A percentile compares a stretch with the other conserved stretches of the same genome.
These are phyloP conservation scores for Charadrius vociferus DNA, from an alignment of 2,113 vertebrate genomes.

Conservation along the genomic window DNA sequence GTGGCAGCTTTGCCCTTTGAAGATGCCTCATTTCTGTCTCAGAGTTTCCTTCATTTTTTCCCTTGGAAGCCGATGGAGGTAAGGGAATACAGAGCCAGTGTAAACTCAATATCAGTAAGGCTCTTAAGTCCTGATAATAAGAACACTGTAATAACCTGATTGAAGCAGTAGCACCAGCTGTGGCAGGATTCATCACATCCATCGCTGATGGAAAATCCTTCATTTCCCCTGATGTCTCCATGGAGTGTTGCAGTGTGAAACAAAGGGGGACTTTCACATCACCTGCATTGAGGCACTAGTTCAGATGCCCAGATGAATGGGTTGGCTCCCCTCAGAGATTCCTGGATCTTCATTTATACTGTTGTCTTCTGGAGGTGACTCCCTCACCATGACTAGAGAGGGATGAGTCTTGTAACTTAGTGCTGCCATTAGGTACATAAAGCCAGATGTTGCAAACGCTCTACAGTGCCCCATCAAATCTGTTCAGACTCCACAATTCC, in stretches of 20 bases:
- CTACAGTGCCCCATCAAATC: background rate
- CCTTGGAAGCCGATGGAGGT: background rate
- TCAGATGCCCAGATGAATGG: background rate
- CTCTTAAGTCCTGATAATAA: background rate
- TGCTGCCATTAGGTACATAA: background rate
- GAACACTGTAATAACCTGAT: background rate
- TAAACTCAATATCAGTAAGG: background rate
- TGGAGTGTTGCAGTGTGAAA: background rate
- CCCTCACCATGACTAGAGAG: background rate
- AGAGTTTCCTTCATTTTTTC: background rate
- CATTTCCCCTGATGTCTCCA: background rate
- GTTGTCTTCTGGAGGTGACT: background rate
- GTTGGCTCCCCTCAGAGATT: background rate
- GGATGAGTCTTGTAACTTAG: background rate
- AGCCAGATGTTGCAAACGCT: background rate
- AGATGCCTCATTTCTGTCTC: constrained; percentile 3
- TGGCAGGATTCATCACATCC: background rate
- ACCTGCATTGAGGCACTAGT: background rate
- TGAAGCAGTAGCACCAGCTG: background rate
- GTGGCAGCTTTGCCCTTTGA: constrained; percentile 5
- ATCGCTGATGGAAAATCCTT: background rate
- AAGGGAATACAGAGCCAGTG: background rate
- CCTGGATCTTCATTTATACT: background rate
- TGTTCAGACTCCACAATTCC: background rate
- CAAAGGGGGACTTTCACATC: background rate